Base-by-base conservation (phyloP, 2,888 invertebrate genomes). In the Hemicrepidius hirtus region DNA sequence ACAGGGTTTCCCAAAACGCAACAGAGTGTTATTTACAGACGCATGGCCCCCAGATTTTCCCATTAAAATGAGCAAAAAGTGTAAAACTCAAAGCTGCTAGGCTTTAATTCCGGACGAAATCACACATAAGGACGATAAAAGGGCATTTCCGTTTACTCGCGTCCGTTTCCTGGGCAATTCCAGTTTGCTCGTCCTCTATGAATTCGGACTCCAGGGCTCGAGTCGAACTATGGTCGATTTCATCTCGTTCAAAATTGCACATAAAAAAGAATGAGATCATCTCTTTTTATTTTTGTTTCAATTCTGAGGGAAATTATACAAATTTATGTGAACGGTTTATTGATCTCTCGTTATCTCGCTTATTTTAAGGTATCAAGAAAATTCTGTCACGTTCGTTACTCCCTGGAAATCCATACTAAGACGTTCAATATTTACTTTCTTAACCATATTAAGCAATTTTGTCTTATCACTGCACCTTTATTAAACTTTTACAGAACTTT, bases 81-180 rank as follows among this genome's bases (percentile, higher is more conserved):
- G 37, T 21, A 24, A 40, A 60, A 60, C 40, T 60, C 21, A 13
- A 16, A 18, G n/a, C 18, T 60, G 21, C 40, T 60, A 37, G 60
- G 16, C 4, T 60, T 67, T 66, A 66, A 66, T 66, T 66, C 28
- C 67, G 44, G 46, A 20, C 46, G 41, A 57, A 59, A 67, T 57
- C 46, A 67, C 57, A 57, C 28, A 59, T 46, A 32, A 59, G 59
- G 24, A 32, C 57, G 57, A 57, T 57, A 67, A 57, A 67, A 59
- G 44, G 46, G 67, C 44, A 57, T 59, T 67, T 59, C 67, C 67
- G 67, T 24, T 67, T 65, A 50, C 53, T 50, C 65, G 40, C 53
- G 50, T 53, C 24, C 24, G 50, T 40, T 53, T 65, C 65, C 65
- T 65, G 53, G 24, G 40, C 67, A 40, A 60, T 60, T 35, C 57